A percentile compares a stretch with the other conserved stretches of the same genome.
phyloP scores from a whole-genome alignment of 1,140 invertebrate species.

The Contarinia nasturtii region DNA sequence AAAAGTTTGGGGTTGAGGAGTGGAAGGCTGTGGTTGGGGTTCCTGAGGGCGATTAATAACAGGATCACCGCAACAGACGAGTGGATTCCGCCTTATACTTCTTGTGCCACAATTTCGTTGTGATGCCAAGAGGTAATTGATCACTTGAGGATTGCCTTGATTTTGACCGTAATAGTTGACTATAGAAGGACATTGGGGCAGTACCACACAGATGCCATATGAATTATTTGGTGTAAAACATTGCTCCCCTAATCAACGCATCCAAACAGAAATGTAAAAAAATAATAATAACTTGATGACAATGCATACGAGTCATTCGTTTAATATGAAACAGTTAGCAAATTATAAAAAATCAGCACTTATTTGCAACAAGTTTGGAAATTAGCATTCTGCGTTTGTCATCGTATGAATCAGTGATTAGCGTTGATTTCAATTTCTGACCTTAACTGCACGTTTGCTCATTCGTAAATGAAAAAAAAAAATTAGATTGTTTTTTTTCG shows the following conservation, averaged over 20 bases:
- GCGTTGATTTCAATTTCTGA: too few relatives aligned
- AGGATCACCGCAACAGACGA: slow-evolving; percentile 10
- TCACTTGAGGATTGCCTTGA: not conserved
- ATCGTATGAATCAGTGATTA: too few relatives aligned
- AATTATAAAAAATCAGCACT: too few relatives aligned
- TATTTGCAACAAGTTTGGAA: too few relatives aligned
- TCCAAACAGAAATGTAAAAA: too few relatives aligned
- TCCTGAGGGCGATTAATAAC: not conserved
- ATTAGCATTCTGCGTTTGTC: too few relatives aligned
- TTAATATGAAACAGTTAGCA: too few relatives aligned
- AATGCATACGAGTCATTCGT: too few relatives aligned
- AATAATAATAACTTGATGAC: too few relatives aligned
- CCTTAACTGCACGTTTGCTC: too few relatives aligned
- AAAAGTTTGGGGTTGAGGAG: slow-evolving; percentile 6
- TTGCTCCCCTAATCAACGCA: not conserved
- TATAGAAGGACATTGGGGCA: slow-evolving; percentile 3
- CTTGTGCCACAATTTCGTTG: slow-evolving; percentile 17
- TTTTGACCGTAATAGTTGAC: not conserved
- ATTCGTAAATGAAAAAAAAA: too few relatives aligned
- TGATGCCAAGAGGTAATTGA: slow-evolving; percentile 11
- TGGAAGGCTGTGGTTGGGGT: not conserved
- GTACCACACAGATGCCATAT: not conserved
- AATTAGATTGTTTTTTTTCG: too few relatives aligned
- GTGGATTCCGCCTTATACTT: slow-evolving; percentile 14
- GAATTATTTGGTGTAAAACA: slow-evolving; percentile 1